Evolutionary conservation across 2,888 invertebrate species (phyloP).

Genomic region (Tetragonula carbonaria): DNA sequence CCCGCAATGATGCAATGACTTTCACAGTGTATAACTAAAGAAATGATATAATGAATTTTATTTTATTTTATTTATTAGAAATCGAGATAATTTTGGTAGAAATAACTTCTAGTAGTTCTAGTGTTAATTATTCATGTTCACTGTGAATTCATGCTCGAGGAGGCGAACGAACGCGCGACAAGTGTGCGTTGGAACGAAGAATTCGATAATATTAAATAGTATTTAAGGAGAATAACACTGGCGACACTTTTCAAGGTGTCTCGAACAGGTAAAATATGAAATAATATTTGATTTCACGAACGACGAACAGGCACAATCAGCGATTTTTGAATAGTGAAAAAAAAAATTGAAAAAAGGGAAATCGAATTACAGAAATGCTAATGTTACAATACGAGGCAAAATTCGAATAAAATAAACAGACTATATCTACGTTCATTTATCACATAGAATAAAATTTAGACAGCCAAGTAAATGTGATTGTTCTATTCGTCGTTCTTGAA

Average conservation of each 20-base stretch:
- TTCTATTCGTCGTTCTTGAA: conserved; percentile 49
- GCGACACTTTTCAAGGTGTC: conserved; percentile 33
- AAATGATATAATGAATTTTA: too few relatives aligned
- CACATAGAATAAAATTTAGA: neutral
- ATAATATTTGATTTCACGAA: conserved; percentile 40
- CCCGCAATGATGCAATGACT: too few relatives aligned
- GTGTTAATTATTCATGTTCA: too few relatives aligned
- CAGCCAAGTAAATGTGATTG: neutral
- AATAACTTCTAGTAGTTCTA: too few relatives aligned
- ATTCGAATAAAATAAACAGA: conserved; percentile 11
- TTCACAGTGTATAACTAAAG: too few relatives aligned
- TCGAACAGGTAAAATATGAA: conserved; percentile 39
- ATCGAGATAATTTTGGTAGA: too few relatives aligned
- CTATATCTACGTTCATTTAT: neutral
- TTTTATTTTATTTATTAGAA: too few relatives aligned
- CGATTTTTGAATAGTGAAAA: neutral
- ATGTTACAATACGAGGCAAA: conserved; percentile 13
- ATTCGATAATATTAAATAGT: conserved; percentile 64
- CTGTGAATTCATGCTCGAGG: conserved; percentile 42
- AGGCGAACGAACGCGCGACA: conserved; percentile 45
- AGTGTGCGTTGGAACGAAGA: conserved; percentile 68
- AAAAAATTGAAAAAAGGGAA: neutral
- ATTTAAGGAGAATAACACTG: conserved; percentile 58
- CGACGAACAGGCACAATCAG: conserved; percentile 42
- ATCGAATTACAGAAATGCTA: neutral